Evolutionary conservation across 2,888 invertebrate species (phyloP).

Genomic region (Cheiracanthium punctorium): DNA sequence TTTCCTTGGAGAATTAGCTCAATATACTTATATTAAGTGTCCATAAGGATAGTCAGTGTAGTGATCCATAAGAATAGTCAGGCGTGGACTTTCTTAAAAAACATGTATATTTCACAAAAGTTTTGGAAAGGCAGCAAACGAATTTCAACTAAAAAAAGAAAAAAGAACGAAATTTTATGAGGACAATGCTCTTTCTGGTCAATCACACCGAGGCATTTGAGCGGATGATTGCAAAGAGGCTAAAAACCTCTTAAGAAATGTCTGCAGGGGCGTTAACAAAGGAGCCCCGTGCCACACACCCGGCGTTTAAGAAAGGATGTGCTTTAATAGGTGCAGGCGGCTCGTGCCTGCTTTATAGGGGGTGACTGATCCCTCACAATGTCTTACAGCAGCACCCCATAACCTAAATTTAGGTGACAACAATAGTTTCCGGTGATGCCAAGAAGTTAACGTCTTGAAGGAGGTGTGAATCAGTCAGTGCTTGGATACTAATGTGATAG

Average conservation of each 20-base stretch:
- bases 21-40: too few relatives aligned
- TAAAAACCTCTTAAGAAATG: conserved; percentile 43
- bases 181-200: conserved; percentile 40
- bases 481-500: background rate
- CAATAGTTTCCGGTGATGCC: conserved; percentile 26
- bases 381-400: conserved; percentile 25
- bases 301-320: conserved; percentile 65
- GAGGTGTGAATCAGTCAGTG: conserved; percentile 19
- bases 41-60: too few relatives aligned
- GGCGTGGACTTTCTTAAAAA: too few relatives aligned
- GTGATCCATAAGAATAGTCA: too few relatives aligned
- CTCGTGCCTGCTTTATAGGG: conserved; percentile 52
- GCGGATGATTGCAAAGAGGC: conserved; percentile 49
- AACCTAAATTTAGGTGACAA: conserved; percentile 56
- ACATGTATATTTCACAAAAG: too few relatives aligned
- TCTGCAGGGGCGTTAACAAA: conserved; percentile 36
- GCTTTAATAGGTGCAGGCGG: conserved; percentile 43
- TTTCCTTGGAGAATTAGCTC: too few relatives aligned
- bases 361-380: conserved; percentile 50
- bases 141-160: too few relatives aligned
- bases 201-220: conserved; percentile 52
- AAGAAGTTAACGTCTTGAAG: background rate
- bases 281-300: conserved; percentile 30
- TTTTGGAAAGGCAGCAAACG: too few relatives aligned
- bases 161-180: too few relatives aligned